Base-by-base conservation (phyloP, 2,888 invertebrate genomes). In the Catocala sponsa region DNA sequence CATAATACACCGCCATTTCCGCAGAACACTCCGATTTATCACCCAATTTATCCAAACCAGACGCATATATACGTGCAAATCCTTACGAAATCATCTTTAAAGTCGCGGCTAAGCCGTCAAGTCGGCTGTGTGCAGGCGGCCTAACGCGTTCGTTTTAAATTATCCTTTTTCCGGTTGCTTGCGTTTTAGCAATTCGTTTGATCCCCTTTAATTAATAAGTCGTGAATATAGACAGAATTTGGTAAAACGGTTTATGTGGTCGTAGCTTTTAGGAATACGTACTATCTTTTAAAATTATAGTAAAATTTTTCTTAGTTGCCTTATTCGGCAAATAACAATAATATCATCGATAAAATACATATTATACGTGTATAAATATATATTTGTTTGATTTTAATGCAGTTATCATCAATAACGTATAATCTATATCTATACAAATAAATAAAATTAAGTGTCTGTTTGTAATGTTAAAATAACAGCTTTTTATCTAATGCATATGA, bases 101-200 rank as follows among this genome's bases (percentile, higher is more conserved):
- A 68, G 68, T 68, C 47, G 66, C 48, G 59, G 59, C 43, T 46
- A 66, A 64, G 46, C 51, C 47, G 55, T 55, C 57, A 65, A 60
- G 60, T 70, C 62, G 58, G 32, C n/a, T 10, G 46, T 61, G 54
- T 73, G 68, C 55, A 49, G 51, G 42, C 69, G 52, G 59, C 63
- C 68, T 78, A 70, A 68, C 68, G 65, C 72, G 65, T 54, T 59
- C 65, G 51, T 65, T 68, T 64, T 58, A 72, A 76, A 76, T 78
- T 65, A 70, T 56, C 76, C 70, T 70, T 74, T 70, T 78, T 74
- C 76, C 74, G 46, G 64, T 65, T 52, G 54, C 68, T 60, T 73
- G 78, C 65, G 47, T 63, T 70, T 65, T 46, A 53, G 66, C 55
- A 33, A 71, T 68, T 70, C 69, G 68, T 78, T 78, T 78, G 78